Evolutionary conservation across 2,113 vertebrate species (phyloP), one percentile per base, ranked within the genome.

Genomic region (Potamarius usumacintae): DNA sequence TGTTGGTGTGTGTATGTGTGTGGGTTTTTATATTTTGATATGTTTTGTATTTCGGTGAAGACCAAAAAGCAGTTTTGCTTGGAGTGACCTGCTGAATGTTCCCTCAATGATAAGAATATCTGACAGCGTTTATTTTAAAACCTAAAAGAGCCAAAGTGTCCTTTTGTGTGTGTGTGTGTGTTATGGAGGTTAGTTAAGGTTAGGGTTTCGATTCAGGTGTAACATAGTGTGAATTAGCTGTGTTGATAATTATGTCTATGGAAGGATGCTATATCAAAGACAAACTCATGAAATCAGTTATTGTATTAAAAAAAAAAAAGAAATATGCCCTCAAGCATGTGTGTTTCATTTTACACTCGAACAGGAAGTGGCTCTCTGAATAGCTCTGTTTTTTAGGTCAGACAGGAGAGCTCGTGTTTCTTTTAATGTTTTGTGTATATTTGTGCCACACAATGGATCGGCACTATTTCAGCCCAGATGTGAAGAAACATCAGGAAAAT

Each of bases 1-100:
- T 52, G 60, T 50, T 60, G 67, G 85, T 79, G 85, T 63, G 84
- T 74, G 74, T 78, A 79, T 65, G 52, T 60, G 67, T 63, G 69
- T 34, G 55, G 83, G 27, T 72, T 57, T 76, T 57, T 87, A 9
- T 22, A 52, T 4, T 27, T 15, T 53, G 34, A 3, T 27, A 0
- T 7, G 6, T 55, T 55, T 53, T n/a, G 14, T n/a, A n/a, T 78
- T 53, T 53, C 48, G 5, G 4, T 27, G 50, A 53, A 6, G 50
- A 78, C 25, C 50, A 78, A 78, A 78, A 78, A 53, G 76, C 2
- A n/a, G 50, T n/a, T 78, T 78, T 55, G 76, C 76, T 79, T 22
- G n/a, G 11, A 76, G 4, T 0, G 20, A 76, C 42, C 9, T 25
- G 1, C 34, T 4, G 52, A 50, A 76, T 27, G 22, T 48, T 7